Percentiles rank a stretch among this genome's conserved stretches.
phyloP scores from a whole-genome alignment of 2,797 vertebrate genomes.

The Capromys pilorides region DNA sequence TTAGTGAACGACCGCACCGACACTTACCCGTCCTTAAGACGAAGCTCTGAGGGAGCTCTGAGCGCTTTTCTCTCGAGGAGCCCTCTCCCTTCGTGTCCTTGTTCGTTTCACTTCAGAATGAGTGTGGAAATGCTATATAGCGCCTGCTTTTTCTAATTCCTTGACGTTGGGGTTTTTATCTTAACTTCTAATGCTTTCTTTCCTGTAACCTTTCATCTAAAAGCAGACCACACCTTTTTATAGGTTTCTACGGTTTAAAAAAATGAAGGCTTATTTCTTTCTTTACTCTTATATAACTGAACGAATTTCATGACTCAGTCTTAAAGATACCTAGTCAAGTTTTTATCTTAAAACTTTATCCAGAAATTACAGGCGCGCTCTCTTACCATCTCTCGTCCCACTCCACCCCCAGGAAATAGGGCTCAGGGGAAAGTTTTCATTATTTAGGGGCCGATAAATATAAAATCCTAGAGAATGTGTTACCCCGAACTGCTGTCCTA shows the following conservation, averaged over 20 bases:
- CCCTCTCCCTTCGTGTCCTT: constrained; percentile 53
- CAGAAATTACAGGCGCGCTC: not conserved
- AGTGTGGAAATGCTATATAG: constrained; percentile 33
- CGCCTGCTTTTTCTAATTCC: constrained; percentile 44
- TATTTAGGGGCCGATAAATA: not conserved
- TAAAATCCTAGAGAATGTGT: not conserved
- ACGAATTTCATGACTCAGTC: constrained; percentile 45
- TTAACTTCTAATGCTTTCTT: constrained; percentile 55
- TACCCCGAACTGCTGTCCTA: not conserved
- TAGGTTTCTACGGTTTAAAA: constrained; percentile 56
- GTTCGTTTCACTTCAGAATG: constrained; percentile 49
- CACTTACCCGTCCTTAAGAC: constrained; percentile 74
- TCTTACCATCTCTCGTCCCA: not conserved
- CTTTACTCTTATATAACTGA: constrained; percentile 61
- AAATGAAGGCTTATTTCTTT: not conserved
- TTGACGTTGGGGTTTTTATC: constrained; percentile 44
- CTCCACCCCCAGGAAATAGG: not conserved
- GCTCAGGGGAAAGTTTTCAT: not conserved
- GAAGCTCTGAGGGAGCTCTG: constrained; percentile 71
- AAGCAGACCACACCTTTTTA: constrained; percentile 54
- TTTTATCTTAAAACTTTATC: not conserved
- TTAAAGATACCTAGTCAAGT: not conserved
- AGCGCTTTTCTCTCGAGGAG: constrained; percentile 59
- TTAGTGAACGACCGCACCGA: constrained; percentile 70
- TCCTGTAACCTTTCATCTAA: constrained; percentile 38